These are phyloP conservation scores for Cyanoderma ruficeps DNA, from an alignment of 2,113 vertebrate species.

Conservation along the genomic window DNA sequence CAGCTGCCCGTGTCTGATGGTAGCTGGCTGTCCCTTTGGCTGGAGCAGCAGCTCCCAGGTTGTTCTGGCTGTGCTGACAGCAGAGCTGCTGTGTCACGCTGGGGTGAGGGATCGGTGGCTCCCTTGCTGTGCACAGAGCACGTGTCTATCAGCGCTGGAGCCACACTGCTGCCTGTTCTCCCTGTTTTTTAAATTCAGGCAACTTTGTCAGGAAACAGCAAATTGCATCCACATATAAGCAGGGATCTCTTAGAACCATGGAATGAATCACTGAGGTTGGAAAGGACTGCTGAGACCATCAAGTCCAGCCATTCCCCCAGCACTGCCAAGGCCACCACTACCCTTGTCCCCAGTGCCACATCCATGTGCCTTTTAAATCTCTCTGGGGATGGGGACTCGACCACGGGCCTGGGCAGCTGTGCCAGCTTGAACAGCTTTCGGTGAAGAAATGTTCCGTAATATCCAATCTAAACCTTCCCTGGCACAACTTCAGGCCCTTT, in stretches of 20 bases:
- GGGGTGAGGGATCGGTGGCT: not conserved
- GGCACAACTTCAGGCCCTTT: not conserved
- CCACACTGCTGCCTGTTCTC: not conserved
- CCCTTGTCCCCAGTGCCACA: not conserved
- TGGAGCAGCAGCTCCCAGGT: not conserved
- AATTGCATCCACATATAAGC: not conserved
- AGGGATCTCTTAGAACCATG: not conserved
- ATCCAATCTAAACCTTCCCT: not conserved
- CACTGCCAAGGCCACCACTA: not conserved
- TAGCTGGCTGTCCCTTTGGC: not conserved
- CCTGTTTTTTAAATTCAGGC: not conserved
- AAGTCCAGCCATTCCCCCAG: not conserved
- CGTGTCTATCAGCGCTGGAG: rapidly evolving
- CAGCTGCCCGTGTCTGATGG: rapidly evolving
- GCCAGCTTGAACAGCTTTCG: not conserved
- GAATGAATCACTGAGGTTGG: not conserved
- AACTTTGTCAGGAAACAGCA: not conserved
- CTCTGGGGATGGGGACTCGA: not conserved
- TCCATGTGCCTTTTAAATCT: not conserved
- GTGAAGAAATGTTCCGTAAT: not conserved
- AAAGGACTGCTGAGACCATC: not conserved
- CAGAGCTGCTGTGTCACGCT: not conserved
- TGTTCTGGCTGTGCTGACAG: not conserved
- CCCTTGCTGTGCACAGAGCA: not conserved
- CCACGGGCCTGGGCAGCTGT: not conserved